These are phyloP conservation scores for Belonocnema kinseyi DNA, from an alignment of 1,140 invertebrate species.

Conservation along the genomic window DNA sequence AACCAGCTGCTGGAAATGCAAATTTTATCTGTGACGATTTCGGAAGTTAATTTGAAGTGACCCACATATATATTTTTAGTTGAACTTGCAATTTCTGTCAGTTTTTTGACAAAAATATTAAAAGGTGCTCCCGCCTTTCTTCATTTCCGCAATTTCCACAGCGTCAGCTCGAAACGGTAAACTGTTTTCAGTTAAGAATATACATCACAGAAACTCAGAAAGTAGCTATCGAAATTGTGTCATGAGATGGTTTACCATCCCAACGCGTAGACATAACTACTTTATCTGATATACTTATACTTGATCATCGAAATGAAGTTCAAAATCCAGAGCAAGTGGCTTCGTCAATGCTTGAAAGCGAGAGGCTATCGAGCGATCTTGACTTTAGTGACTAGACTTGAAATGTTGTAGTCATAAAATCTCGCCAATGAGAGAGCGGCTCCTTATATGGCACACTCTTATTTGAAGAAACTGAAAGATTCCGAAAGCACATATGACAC, in stretches of 20 bases:
- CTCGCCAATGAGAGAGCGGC: no score
- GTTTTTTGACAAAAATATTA: background rate
- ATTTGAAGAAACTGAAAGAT: no score
- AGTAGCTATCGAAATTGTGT: background rate
- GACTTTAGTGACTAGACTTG: constrained; percentile 35
- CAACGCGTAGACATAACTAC: constrained; percentile 10
- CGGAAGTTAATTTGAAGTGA: no score
- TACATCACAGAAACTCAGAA: no score
- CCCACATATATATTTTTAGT: no score
- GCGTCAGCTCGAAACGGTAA: background rate
- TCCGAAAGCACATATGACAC: no score
- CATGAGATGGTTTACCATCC: background rate
- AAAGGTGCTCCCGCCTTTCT: background rate
- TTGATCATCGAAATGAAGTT: constrained; percentile 34
- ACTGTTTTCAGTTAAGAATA: background rate
- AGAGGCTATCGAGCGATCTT: constrained; percentile 40
- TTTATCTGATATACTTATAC: background rate
- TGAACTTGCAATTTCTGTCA: background rate
- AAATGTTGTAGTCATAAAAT: no score
- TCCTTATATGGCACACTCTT: no score
- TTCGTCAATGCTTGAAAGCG: constrained; percentile 35
- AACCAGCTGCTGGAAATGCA: no score
- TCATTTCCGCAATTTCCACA: constrained; percentile 1
- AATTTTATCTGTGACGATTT: no score
- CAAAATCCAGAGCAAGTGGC: constrained; percentile 23